phyloP scores from a whole-genome alignment of 2,113 vertebrate species.

The Monopterus albus region DNA sequence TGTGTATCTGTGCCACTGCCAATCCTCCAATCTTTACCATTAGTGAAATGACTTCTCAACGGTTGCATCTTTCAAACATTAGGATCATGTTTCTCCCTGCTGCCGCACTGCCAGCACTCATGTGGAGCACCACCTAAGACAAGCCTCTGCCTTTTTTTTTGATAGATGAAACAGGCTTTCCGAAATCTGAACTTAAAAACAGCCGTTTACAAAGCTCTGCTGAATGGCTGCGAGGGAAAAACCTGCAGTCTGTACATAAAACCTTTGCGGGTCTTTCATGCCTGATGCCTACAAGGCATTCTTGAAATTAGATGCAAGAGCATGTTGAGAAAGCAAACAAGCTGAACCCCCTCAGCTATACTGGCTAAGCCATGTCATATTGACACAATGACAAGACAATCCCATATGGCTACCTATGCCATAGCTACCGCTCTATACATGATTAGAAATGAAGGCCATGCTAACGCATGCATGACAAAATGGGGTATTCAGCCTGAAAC shows the following conservation, averaged over 20 bases:
- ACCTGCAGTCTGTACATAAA: conserved; percentile 57
- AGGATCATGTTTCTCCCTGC: conserved; percentile 14
- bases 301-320: conserved; percentile 60
- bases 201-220: conserved; percentile 45
- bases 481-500: conserved; percentile 33
- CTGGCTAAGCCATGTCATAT: conserved; percentile 29
- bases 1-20: background rate
- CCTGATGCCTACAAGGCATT: conserved; percentile 54
- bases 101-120: conserved; percentile 24
- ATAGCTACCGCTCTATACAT: conserved; percentile 26
- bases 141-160: conserved; percentile 18
- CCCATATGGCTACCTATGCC: conserved; percentile 18
- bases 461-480: conserved; percentile 57
- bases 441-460: conserved; percentile 25
- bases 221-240: conserved; percentile 59
- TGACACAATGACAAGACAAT: conserved; percentile 46
- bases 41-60: conserved; percentile 38
- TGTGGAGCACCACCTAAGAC: conserved; percentile 56
- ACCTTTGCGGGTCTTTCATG: conserved; percentile 63
- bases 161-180: conserved; percentile 34
- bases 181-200: conserved; percentile 53
- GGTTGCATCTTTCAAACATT: conserved; percentile 36
- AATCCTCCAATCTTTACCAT: conserved; percentile 28
- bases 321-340: conserved; percentile 33
- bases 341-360: conserved; percentile 28